Conservation (phyloP, 2,888 invertebrate genomes). For the Ellobium chinense region DNA sequence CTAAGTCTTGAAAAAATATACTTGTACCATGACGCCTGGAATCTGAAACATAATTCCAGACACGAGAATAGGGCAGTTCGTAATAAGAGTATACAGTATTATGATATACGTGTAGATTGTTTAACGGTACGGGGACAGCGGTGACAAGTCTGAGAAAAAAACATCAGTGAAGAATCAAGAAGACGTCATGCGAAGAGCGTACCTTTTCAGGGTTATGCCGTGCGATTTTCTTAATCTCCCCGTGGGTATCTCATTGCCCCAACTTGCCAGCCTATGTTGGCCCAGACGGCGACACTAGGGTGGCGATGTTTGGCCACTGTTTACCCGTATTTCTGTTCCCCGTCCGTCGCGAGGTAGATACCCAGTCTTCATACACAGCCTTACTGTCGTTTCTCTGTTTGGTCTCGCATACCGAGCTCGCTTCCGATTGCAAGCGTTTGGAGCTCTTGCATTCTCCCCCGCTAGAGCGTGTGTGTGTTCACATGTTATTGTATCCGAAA, state of each 20-base stretch:
- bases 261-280: constrained; percentile 34
- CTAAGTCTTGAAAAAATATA: too few relatives aligned
- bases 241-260: constrained; percentile 34
- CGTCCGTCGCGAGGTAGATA: constrained; percentile 11
- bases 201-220: constrained; percentile 14
- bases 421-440: constrained; percentile 14
- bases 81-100: too few relatives aligned
- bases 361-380: constrained; percentile 3
- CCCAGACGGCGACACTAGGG: constrained; percentile 44
- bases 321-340: constrained; percentile 28
- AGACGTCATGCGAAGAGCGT: too few relatives aligned
- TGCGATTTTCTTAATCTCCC: constrained; percentile 33
- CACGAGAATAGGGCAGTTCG: too few relatives aligned
- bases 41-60: too few relatives aligned
- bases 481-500: constrained; percentile 21
- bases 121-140: too few relatives aligned
- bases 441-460: neutral
- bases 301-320: constrained; percentile 43
- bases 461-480: neutral
- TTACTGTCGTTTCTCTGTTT: constrained; percentile 8
- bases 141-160: too few relatives aligned
- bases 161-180: too few relatives aligned
- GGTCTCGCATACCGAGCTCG: neutral
- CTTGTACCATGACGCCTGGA: too few relatives aligned
- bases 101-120: too few relatives aligned